Conservation (phyloP, 2,888 invertebrate species). For the Hypolimnas misippus region DNA sequence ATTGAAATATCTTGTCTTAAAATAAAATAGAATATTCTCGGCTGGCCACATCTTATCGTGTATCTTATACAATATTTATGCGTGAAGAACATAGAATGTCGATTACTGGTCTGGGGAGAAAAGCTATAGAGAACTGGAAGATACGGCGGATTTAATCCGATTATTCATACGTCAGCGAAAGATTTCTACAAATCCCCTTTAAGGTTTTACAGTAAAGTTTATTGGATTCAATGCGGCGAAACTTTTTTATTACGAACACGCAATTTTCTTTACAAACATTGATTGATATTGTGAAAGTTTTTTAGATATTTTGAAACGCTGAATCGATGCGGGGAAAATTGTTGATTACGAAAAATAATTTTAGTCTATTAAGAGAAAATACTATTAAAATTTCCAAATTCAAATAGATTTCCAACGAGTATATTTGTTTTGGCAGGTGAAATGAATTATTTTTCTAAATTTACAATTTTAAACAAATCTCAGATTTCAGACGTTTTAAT, state of each 20-base stretch:
- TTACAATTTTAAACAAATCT: too few relatives aligned
- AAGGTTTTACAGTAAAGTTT: constrained; percentile 5
- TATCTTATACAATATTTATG: constrained; percentile 74
- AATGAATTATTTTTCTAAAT: too few relatives aligned
- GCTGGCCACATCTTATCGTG: constrained; percentile 62
- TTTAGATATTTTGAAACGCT: neutral
- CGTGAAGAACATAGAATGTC: constrained; percentile 71
- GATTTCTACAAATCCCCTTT: constrained; percentile 21
- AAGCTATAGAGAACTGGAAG: constrained; percentile 14
- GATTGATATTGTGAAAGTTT: constrained; percentile 9
- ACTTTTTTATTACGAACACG: constrained; percentile 5
- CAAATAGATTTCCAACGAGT: too few relatives aligned
- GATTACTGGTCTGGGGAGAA: constrained; percentile 57
- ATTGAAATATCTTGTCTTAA: constrained; percentile 46
- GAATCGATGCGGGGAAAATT: neutral
- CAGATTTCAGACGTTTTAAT: too few relatives aligned
- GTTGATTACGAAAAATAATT: neutral
- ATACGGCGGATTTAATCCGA: constrained; percentile 24
- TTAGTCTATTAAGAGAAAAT: neutral
- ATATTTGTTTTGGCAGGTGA: too few relatives aligned
- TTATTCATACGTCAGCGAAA: constrained; percentile 26
- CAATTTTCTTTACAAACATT: neutral
- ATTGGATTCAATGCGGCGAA: neutral
- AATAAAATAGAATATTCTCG: constrained; percentile 61
- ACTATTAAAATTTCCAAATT: neutral